Evolutionary conservation across 1,140 invertebrate species (phyloP).

Genomic region (Pseudomyrmex sp.): DNA sequence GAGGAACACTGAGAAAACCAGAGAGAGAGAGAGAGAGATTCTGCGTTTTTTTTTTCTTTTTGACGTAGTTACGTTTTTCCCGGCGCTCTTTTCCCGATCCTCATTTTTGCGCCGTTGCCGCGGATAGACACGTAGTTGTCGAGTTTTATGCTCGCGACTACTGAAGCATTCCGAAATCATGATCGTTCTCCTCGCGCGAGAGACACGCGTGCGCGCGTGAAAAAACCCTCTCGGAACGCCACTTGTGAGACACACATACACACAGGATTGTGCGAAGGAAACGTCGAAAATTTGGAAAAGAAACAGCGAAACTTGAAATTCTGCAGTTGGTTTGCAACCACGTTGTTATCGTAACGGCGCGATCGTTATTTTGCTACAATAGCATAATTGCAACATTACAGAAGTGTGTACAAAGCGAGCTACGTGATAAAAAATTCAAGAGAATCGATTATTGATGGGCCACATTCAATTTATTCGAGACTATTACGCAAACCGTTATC

Average conservation of each 20-base stretch:
- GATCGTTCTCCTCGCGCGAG: neutral
- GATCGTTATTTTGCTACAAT: conserved; percentile 6
- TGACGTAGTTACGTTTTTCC: conserved; percentile 15
- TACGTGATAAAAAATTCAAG: conserved; percentile 29
- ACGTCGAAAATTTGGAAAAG: neutral
- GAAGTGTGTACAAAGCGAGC: neutral
- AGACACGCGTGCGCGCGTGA: neutral
- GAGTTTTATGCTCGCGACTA: conserved; percentile 34
- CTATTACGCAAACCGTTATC: conserved; percentile 31
- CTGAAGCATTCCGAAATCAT: neutral
- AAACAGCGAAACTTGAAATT: neutral
- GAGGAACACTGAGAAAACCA: conserved; percentile 6
- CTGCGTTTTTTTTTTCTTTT: neutral
- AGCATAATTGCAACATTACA: neutral
- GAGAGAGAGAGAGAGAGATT: neutral
- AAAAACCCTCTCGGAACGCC: conserved; percentile 3
- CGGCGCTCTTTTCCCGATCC: neutral
- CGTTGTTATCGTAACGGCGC: too few relatives aligned
- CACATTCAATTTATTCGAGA: conserved; percentile 57
- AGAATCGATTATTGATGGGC: conserved; percentile 50
- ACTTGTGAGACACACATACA: neutral
- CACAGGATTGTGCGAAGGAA: neutral
- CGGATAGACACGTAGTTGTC: conserved; percentile 14
- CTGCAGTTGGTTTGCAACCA: neutral
- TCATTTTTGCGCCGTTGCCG: neutral